Base-by-base conservation (phyloP, 2,888 invertebrate genomes). In the Drosophila heteroneura region DNA sequence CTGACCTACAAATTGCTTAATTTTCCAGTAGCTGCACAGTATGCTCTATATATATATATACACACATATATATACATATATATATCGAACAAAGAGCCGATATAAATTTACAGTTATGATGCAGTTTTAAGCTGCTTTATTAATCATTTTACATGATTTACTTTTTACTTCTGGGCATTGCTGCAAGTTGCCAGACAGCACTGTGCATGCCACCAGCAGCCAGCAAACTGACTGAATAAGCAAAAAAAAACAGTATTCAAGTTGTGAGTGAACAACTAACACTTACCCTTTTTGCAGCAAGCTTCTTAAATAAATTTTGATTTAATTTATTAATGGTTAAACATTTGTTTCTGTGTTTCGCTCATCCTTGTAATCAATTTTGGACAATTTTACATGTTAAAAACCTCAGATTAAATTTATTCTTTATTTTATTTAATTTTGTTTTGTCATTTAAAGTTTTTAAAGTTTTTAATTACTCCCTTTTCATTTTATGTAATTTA, bases 91-190 rank as follows among this genome's bases (percentile, higher is more conserved):
- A 53, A 41, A 54, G 52, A 58, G 54, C 28, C 74, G 59, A 71
- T 76, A 80, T 80, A 82, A 74, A 82, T 85, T 82, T 75, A 83
- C 85, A 59, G 82, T 85, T 85, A 85, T 90, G 88, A 90, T 75
- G 81, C 88, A 81, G 79, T 77, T 83, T 86, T 85, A 90, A 87
- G 90, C 86, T 78, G 83, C 83, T 83, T 85, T 89, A 86, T 86
- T 86, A 86, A 86, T 88, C 81, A 84, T 83, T 81, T 87, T 88
- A 78, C 83, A 70, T 75, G 83, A 83, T 70, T 86, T 80, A 84
- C 88, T 65, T 59, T 35, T 28, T 64, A 60, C 72, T 75, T 59
- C 41, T 52, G 32, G 52, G 39, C 64, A 65, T 44, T 44, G 33
- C 72, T 26, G 51, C 51, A 47, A 47, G 54, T 66, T 59, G 22